Conservation (phyloP, 2,888 invertebrate species). For the Philereme transversata region DNA sequence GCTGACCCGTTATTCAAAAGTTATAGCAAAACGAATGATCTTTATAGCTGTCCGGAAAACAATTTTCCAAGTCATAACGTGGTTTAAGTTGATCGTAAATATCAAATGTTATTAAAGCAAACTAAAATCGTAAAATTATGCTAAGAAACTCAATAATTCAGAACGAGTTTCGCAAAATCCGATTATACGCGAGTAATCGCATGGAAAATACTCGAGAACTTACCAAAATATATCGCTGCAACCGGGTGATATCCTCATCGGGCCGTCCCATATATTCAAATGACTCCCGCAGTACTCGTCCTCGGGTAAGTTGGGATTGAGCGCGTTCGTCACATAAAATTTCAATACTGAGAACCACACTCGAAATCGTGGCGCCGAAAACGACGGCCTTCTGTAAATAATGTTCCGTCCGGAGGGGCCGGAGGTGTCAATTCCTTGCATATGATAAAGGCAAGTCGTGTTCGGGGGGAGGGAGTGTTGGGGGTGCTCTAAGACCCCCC, state of each 20-base stretch:
- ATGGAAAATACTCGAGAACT: conserved; percentile 54
- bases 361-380: conserved; percentile 88
- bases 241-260: conserved; percentile 88
- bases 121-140: conserved; percentile 30
- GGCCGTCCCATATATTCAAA: conserved; percentile 94
- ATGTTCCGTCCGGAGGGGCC: conserved; percentile 83
- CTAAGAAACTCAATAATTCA: conserved; percentile 20
- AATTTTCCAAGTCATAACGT: background rate
- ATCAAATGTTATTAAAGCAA: conserved; percentile 15
- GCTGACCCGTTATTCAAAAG: too few species aligned
- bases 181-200: conserved; percentile 31
- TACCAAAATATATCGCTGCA: conserved; percentile 93
- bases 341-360: conserved; percentile 95
- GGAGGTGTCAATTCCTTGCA: conserved; percentile 86
- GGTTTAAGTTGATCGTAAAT: background rate
- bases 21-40: too few species aligned
- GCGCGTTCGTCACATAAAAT: conserved; percentile 89
- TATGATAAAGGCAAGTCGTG: conserved; percentile 94
- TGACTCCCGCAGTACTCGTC: conserved; percentile 92
- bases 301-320: conserved; percentile 86
- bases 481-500: conserved; percentile 92
- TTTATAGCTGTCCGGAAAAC: too few species aligned
- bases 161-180: conserved; percentile 22
- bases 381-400: conserved; percentile 81
- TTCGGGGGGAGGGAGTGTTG: conserved; percentile 94